Percentiles rank a stretch among this genome's conserved stretches.
phyloP scores from a whole-genome alignment of 2,888 invertebrate genomes.

The Brassicogethes aeneus region DNA sequence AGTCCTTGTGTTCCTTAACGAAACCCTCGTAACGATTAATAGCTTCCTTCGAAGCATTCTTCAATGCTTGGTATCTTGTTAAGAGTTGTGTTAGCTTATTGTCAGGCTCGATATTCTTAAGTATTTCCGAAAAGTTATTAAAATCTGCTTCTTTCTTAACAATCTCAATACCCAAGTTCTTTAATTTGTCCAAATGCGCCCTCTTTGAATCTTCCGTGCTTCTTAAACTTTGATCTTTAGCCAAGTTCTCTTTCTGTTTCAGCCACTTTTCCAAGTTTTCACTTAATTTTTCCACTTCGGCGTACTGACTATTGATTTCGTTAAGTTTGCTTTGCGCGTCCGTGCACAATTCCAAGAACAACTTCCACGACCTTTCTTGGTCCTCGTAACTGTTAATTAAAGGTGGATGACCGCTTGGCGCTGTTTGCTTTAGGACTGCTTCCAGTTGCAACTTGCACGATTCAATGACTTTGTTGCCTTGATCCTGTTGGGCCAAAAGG shows the following conservation, averaged over 20 bases:
- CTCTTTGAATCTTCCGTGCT: constrained; percentile 77
- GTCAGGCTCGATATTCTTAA: constrained; percentile 65
- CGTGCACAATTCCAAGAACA: constrained; percentile 61
- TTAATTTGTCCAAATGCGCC: constrained; percentile 67
- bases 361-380: constrained; percentile 65
- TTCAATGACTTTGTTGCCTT: constrained; percentile 62
- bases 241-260: constrained; percentile 72
- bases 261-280: constrained; percentile 78
- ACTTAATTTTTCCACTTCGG: constrained; percentile 68
- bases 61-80: constrained; percentile 73
- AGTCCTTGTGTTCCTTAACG: constrained; percentile 75
- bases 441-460: constrained; percentile 63
- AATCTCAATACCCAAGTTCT: constrained; percentile 62
- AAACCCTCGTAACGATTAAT: constrained; percentile 75
- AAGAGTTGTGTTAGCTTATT: constrained; percentile 69
- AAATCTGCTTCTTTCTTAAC: constrained; percentile 58
- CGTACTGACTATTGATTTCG: constrained; percentile 70
- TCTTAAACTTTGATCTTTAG: constrained; percentile 83
- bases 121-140: constrained; percentile 55
- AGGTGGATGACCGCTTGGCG: constrained; percentile 64
- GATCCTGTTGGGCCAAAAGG: constrained; percentile 60
- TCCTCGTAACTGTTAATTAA: constrained; percentile 66
- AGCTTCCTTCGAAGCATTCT: constrained; percentile 73
- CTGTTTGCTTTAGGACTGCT: constrained; percentile 67
- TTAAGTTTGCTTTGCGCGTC: constrained; percentile 64